Base-by-base conservation (phyloP, 2,797 vertebrate genomes). In the Hemibagrus guttatus region DNA sequence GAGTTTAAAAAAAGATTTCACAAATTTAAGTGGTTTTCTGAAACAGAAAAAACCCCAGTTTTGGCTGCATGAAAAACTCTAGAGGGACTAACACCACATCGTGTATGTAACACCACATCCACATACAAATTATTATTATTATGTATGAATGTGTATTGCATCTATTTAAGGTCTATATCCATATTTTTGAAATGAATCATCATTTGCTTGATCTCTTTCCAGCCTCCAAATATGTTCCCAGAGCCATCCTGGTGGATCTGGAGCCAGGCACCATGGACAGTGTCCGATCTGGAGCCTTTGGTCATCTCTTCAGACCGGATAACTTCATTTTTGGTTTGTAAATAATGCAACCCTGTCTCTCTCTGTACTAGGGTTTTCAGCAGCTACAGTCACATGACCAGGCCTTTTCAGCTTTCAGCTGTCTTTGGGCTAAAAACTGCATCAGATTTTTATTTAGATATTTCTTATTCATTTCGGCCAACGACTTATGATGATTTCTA, bases 141-240 rank as follows among this genome's bases (percentile, higher is more conserved):
- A 17, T 76, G 49, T 2, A 26, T n/a, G 23, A 6, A 69, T 35
- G 31, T 69, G 31, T 12, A 31, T n/a, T 68, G 64, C 13, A 31
- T 69, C 17, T 39, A 69, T 69, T 69, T 6, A 35, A 23, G 35
- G 21, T 46, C 21, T 72, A 23, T 1, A 54, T 28, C n/a, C 26
- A 28, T 35, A 26, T 66, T 28, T 63, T 12, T 28, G 42, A 39
- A 49, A 76, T 78, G 28, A 23, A 84, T 58, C 64, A 19, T 46
- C n/a, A 1, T 68, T 81, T 19, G 16, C 79, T 76, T 85, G 16
- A 72, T 79, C 26, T 83, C 35, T 61, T 87, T 35, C 42, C 84
- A 90, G 89, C 89, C 56, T 63, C 87, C 46, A 90, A 90, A 85
- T 90, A 88, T 88, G 89, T 90, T 63, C 87, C 89, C n/a, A 87